Conservation (phyloP, 2,888 invertebrate genomes). For the Acrocyrtus sp. region DNA sequence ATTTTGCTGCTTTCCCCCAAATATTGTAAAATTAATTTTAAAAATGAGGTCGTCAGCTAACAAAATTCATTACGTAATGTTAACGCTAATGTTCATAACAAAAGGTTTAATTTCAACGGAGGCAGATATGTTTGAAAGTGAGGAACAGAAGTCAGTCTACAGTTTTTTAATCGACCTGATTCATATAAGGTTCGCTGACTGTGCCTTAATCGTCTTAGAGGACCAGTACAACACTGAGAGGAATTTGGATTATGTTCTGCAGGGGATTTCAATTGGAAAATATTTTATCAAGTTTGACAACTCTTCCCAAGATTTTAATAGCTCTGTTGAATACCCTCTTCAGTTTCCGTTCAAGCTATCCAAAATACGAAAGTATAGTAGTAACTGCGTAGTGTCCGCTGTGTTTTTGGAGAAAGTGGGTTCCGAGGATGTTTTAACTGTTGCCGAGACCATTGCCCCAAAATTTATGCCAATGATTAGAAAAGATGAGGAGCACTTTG, state of each 20-base stretch:
- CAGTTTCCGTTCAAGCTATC: not conserved
- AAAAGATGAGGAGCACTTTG: slow-evolving; percentile 37
- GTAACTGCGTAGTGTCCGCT: not conserved
- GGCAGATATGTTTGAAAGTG: no score
- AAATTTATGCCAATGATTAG: slow-evolving; percentile 24
- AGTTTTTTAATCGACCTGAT: no score
- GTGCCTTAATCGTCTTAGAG: not conserved
- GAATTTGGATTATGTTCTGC: not conserved
- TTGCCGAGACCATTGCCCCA: slow-evolving; percentile 25
- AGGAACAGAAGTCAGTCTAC: no score
- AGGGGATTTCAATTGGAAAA: not conserved
- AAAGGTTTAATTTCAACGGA: no score
- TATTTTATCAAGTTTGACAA: not conserved
- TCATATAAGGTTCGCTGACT: not conserved
- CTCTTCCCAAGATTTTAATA: not conserved
- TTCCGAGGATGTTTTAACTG: not conserved
- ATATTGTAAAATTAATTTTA: no score
- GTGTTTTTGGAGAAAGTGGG: not conserved
- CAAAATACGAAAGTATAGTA: not conserved
- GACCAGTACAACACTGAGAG: not conserved
- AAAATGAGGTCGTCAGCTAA: no score
- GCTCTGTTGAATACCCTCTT: no score
- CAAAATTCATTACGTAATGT: no score
- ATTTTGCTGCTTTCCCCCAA: no score
- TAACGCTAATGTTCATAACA: no score